phyloP scores from a whole-genome alignment of 2,797 vertebrate genomes.

The Acrocephalus scirpaceus region DNA sequence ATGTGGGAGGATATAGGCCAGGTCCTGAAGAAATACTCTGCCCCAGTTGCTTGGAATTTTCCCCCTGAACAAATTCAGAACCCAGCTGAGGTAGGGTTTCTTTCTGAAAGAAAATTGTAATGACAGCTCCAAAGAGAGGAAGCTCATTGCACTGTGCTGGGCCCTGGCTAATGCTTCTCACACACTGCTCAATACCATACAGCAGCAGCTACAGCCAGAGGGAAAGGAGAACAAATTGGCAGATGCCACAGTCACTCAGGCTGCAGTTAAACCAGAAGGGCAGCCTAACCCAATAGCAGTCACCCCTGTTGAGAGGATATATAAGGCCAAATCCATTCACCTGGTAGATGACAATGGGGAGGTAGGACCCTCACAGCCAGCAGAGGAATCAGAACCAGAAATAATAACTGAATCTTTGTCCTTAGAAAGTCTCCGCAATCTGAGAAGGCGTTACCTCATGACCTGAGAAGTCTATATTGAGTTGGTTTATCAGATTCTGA shows the following conservation, averaged over 20 bases:
- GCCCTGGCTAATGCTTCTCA: neutral
- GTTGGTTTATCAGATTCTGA: neutral
- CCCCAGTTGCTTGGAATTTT: neutral
- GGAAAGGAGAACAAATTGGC: neutral
- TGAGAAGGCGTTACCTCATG: neutral
- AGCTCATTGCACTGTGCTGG: neutral
- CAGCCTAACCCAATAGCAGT: neutral
- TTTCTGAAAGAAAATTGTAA: neutral
- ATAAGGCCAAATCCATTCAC: neutral
- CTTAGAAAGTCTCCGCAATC: neutral
- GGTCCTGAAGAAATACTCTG: neutral
- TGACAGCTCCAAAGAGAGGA: neutral
- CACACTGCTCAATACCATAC: neutral
- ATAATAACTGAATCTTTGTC: neutral
- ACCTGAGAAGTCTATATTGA: neutral
- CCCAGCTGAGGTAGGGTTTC: neutral
- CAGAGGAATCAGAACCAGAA: neutral
- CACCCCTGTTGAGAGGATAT: neutral
- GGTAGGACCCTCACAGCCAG: neutral
- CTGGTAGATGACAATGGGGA: neutral
- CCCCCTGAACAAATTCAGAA: neutral
- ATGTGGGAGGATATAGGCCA: neutral
- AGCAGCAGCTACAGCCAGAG: neutral
- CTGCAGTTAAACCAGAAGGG: neutral
- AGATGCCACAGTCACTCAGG: neutral